Percentiles rank a stretch among this genome's conserved stretches.
Evolutionary conservation across 2,113 vertebrate genomes (phyloP).

Genomic region (Dendropsophus ebraccatus): DNA sequence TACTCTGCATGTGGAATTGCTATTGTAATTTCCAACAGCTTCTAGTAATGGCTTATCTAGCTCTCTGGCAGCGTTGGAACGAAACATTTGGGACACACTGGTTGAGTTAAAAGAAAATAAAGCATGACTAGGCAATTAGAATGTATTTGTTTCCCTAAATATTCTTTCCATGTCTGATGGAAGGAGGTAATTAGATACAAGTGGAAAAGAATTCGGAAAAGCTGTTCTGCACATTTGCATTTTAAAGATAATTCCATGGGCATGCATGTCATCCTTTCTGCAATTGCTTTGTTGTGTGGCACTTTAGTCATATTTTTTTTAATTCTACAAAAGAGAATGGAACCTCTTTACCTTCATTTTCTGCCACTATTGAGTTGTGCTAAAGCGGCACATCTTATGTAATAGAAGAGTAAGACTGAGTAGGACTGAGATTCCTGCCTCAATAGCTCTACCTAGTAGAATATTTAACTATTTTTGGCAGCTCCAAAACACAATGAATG

Average conservation of each 20-base stretch:
- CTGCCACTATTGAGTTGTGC: no score
- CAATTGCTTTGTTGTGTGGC: not conserved
- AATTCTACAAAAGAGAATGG: no score
- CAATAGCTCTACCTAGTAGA: no score
- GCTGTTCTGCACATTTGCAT: slow-evolving; percentile 21
- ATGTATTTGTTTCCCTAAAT: slow-evolving; percentile 49
- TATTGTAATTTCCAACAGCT: slow-evolving; percentile 50
- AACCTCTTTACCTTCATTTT: no score
- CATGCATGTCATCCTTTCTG: not conserved
- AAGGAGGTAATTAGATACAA: slow-evolving; percentile 23
- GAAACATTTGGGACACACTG: slow-evolving; percentile 41
- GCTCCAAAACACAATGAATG: no score
- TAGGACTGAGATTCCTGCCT: no score
- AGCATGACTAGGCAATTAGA: slow-evolving; percentile 45
- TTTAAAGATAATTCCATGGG: not conserved
- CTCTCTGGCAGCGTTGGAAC: slow-evolving; percentile 34
- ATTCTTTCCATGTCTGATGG: slow-evolving; percentile 34
- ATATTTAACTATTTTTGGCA: no score
- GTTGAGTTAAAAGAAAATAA: slow-evolving; percentile 49
- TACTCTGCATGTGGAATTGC: slow-evolving; percentile 48
- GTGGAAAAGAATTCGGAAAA: slow-evolving; percentile 22
- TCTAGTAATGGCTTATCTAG: slow-evolving; percentile 45
- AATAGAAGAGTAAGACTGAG: no score
- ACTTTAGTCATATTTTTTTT: no score
- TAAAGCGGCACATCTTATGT: no score